Conservation (phyloP, 2,113 vertebrate species). For the Leucoraja erinaceus region DNA sequence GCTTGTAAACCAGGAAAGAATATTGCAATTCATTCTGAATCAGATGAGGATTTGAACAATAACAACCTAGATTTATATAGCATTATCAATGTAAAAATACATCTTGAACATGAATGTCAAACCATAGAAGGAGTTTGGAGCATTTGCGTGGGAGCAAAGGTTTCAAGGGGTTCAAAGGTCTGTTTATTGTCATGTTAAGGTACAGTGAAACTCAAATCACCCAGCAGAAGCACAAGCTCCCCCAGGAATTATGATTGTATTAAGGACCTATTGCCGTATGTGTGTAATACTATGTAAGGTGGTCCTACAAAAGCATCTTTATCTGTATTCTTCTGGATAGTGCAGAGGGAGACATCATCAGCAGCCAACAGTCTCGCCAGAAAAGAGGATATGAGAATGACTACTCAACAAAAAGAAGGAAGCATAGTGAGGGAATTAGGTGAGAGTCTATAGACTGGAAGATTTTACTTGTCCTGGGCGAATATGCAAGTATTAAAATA, state of each 20-base stretch:
- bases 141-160: no score
- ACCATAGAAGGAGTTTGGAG: neutral
- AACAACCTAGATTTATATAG: neutral
- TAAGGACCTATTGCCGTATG: no score
- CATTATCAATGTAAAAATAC: neutral
- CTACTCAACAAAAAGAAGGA: neutral
- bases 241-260: no score
- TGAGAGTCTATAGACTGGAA: neutral
- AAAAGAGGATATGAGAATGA: neutral
- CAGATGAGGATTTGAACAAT: neutral
- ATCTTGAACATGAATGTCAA: neutral
- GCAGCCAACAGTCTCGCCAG: neutral
- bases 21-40: neutral
- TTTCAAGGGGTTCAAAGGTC: no score
- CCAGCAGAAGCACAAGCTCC: no score
- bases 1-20: neutral
- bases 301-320: no score
- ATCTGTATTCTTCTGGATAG: no score
- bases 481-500: neutral
- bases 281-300: no score
- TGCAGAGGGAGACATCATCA: no score
- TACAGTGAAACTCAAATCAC: no score
- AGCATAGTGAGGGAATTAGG: neutral
- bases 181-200: no score
- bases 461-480: no score